These are phyloP conservation scores for Pycnomerus fuliginosus DNA, from an alignment of 2,888 invertebrate genomes.

Conservation along the genomic window DNA sequence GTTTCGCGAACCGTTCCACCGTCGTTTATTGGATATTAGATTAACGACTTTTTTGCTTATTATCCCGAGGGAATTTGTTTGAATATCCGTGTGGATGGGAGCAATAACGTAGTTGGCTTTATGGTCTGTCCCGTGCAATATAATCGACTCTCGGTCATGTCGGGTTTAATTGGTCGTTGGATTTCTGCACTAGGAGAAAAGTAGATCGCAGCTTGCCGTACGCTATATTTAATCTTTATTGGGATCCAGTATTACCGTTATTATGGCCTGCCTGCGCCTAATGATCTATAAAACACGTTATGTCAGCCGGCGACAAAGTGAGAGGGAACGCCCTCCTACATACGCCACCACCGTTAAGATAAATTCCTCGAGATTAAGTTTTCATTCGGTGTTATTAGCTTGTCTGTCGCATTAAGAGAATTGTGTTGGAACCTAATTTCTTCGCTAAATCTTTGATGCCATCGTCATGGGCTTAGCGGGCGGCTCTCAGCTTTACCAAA, in stretches of 20 bases:
- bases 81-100: not conserved
- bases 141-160: not conserved
- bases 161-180: not conserved
- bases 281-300: slow-evolving; percentile 31
- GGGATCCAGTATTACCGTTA: slow-evolving; percentile 20
- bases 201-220: slow-evolving; percentile 27
- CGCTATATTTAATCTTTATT: slow-evolving; percentile 31
- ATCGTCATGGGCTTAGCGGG: too few species aligned
- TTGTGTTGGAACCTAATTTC: too few species aligned
- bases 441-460: too few species aligned
- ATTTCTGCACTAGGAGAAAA: slow-evolving; percentile 2
- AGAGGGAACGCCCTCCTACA: too few species aligned
- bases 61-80: slow-evolving; percentile 7
- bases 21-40: slow-evolving; percentile 32
- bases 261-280: slow-evolving; percentile 18
- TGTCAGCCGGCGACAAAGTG: too few species aligned
- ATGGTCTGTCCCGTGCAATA: not conserved
- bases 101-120: not conserved
- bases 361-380: too few species aligned
- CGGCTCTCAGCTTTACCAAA: too few species aligned
- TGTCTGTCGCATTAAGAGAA: too few species aligned
- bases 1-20: slow-evolving; percentile 26
- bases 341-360: too few species aligned
- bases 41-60: slow-evolving; percentile 30
- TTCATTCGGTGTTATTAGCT: too few species aligned